Evolutionary conservation across 2,797 vertebrate genomes (phyloP), one percentile per base, ranked within the genome.

Genomic region (Euthynnus affinis): DNA sequence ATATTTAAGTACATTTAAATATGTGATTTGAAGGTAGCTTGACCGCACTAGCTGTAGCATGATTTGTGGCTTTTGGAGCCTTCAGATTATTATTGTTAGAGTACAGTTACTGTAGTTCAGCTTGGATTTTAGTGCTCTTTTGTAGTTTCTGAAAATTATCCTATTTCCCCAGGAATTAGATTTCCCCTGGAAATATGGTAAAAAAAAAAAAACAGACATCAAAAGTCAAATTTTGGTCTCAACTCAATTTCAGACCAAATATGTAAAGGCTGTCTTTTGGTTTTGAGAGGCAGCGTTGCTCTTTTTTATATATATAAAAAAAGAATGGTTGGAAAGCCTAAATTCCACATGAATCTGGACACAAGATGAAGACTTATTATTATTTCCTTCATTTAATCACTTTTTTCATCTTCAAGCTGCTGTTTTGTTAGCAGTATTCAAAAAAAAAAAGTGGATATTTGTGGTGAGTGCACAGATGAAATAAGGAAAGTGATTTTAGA

Each of bases 401-500:
- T 5, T n/a, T n/a, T 3, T 56, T 48, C 18, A 61, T 62, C 12
- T 49, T 20, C 1, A 32, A 60, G 8, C 53, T 29, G 0, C 3
- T 48, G 3, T 59, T 67, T 4, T n/a, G 9, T 48, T 76, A 66
- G 49, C 15, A 56, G 4, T 22, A 52, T 52, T 2, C n/a, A n/a
- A n/a, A 71, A 48, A 70, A 29, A 64, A 71, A 64, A 49, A 20
- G 40, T 6, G n/a, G 9, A 29, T 18, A 34, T 46, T 25, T 74
- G 44, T 68, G 15, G 10, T 23, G 25, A 65, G 4, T 20, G 18
- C 18, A 49, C 7, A 46, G 63, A 60, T 29, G 14, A 63, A 58
- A 57, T 56, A 18, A 18, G 46, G 18, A 48, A 49, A 49, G 12
- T 58, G 51, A 78, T 80, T 77, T 70, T 62, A 46, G 51, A 87